These are phyloP conservation scores for Scalopus aquaticus DNA, from an alignment of 2,113 vertebrate genomes.

Conservation along the genomic window DNA sequence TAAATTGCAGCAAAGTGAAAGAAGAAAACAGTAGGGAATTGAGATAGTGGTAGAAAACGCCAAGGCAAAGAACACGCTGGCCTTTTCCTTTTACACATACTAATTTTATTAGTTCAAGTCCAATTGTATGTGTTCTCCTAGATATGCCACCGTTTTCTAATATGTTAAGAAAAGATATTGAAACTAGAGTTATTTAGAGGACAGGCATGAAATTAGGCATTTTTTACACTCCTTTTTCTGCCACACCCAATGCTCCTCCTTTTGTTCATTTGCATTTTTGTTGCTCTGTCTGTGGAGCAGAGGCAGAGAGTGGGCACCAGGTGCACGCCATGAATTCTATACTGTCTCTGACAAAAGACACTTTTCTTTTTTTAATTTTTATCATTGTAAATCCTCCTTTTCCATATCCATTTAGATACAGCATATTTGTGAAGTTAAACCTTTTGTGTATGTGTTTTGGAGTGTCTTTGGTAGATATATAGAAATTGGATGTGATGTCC, in stretches of 20 bases:
- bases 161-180: slow-evolving; percentile 35
- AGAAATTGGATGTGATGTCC: not conserved
- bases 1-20: not conserved
- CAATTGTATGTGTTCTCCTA: slow-evolving; percentile 25
- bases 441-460: not conserved
- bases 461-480: not conserved
- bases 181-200: slow-evolving; percentile 25
- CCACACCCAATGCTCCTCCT: not conserved
- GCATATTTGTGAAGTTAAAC: not conserved
- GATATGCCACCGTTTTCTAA: slow-evolving; percentile 19
- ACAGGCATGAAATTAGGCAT: not conserved
- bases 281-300: not conserved
- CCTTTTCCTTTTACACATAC: not conserved
- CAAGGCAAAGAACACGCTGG: not conserved
- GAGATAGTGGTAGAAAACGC: not conserved
- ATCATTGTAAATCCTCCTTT: not conserved
- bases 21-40: not conserved
- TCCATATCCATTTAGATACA: not conserved
- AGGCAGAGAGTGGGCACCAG: not conserved
- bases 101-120: not conserved
- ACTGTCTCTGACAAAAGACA: not conserved
- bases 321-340: not conserved
- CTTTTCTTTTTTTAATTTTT: not conserved
- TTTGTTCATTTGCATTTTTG: slow-evolving; percentile 34
- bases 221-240: slow-evolving; percentile 8